phyloP scores from a whole-genome alignment of 2,888 invertebrate genomes.

The Buathra laborator region DNA sequence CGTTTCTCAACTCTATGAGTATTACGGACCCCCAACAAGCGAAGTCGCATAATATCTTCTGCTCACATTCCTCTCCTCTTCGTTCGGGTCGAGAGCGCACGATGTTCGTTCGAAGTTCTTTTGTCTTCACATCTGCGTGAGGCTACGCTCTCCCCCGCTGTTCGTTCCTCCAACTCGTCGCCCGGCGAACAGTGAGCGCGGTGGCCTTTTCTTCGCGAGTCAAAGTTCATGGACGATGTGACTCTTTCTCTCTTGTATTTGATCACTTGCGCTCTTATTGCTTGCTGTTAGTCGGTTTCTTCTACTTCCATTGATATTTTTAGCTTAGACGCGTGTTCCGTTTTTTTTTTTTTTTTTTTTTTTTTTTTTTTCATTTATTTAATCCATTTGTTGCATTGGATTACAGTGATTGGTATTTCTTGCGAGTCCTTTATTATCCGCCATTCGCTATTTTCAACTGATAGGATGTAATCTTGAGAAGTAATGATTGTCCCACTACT shows the following conservation, averaged over 20 bases:
- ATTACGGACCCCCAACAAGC: background rate
- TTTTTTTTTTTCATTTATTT: no score
- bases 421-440: no score
- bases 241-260: conserved; percentile 23
- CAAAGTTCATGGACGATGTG: conserved; percentile 62
- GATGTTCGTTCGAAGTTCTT: conserved; percentile 44
- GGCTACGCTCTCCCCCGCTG: background rate
- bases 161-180: conserved; percentile 11
- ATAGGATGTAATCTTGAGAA: no score
- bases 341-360: no score
- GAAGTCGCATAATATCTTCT: conserved; percentile 38
- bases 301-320: no score
- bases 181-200: conserved; percentile 32
- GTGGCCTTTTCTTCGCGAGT: conserved; percentile 55
- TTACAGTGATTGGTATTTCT: no score
- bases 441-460: no score
- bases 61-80: conserved; percentile 36
- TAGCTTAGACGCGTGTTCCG: no score
- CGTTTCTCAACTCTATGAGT: conserved; percentile 14
- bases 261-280: background rate
- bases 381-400: no score
- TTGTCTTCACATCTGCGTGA: conserved; percentile 57
- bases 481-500: no score
- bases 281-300: background rate
- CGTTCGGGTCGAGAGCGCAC: conserved; percentile 27